phyloP scores from a whole-genome alignment of 2,888 invertebrate species.

The Brachycybe producta region DNA sequence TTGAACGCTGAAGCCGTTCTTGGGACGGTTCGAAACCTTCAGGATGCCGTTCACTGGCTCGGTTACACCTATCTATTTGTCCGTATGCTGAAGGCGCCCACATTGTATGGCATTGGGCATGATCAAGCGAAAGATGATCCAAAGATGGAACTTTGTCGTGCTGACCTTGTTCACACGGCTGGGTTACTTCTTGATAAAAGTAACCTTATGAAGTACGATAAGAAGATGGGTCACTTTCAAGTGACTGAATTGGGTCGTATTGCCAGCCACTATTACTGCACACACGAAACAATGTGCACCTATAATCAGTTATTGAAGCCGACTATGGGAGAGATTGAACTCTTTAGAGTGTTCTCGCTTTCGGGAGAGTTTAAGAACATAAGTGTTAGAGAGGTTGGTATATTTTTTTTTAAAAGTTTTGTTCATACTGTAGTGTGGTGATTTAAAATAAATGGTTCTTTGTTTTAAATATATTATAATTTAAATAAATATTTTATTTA shows the following conservation, averaged over 20 bases:
- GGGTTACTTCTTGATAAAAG: slow-evolving; percentile 80
- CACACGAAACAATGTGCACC: slow-evolving; percentile 89
- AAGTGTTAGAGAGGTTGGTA: slow-evolving; percentile 57
- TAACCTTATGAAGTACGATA: slow-evolving; percentile 88
- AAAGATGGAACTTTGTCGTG: slow-evolving; percentile 72
- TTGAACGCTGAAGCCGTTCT: slow-evolving; percentile 95
- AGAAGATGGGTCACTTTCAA: slow-evolving; percentile 76
- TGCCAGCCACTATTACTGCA: slow-evolving; percentile 96
- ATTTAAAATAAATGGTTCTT: too few relatives aligned
- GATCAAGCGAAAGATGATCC: slow-evolving; percentile 71
- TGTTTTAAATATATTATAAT: too few relatives aligned
- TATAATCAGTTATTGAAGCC: slow-evolving; percentile 94
- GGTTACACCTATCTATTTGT: slow-evolving; percentile 96
- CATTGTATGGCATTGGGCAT: slow-evolving; percentile 71
- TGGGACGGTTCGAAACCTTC: slow-evolving; percentile 79
- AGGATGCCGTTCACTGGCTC: slow-evolving; percentile 84
- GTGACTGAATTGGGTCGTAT: slow-evolving; percentile 92
- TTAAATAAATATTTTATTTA: too few relatives aligned
- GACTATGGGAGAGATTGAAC: slow-evolving; percentile 90
- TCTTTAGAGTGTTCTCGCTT: slow-evolving; percentile 94
- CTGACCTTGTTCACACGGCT: slow-evolving; percentile 91
- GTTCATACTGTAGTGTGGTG: too few relatives aligned
- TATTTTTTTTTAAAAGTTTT: not conserved
- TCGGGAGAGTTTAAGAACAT: slow-evolving; percentile 91
- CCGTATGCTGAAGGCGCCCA: slow-evolving; percentile 80